Evolutionary conservation across 2,797 vertebrate species (phyloP).

Genomic region (Taenioides sp.): DNA sequence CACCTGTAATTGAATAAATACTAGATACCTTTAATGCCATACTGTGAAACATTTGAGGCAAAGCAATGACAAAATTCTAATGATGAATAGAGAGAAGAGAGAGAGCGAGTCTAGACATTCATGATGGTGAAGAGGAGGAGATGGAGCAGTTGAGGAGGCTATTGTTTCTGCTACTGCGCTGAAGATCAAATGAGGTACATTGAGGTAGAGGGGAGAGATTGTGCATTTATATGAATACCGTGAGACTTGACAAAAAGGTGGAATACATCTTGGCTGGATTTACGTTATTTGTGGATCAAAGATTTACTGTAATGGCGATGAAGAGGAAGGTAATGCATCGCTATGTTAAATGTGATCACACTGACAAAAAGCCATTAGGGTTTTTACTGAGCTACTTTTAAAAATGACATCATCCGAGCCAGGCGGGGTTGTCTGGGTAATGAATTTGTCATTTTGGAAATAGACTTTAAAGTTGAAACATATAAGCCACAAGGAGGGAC

Average conservation of each 20-base stretch:
- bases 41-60: no score
- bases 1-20: no score
- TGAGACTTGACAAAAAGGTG: neutral
- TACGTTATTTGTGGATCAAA: neutral
- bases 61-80: no score
- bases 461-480: neutral
- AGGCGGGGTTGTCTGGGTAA: neutral
- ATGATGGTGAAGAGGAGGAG: neutral
- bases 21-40: no score
- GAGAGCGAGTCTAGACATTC: no score
- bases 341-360: neutral
- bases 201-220: no score
- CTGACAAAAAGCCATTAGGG: constrained; percentile 9
- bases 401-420: constrained; percentile 3
- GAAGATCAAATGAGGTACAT: no score
- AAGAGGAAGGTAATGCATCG: constrained; percentile 6
- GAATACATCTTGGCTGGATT: constrained; percentile 21
- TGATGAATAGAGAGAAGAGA: no score
- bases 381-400: constrained; percentile 3
- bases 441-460: constrained; percentile 3
- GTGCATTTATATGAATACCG: no score
- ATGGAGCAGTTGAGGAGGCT: no score
- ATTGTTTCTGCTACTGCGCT: no score
- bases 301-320: constrained; percentile 3
- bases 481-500: neutral